A percentile compares a stretch with the other conserved stretches of the same genome.
These are phyloP conservation scores for Xyrichtys novacula DNA, from an alignment of 2,797 vertebrate genomes.

Conservation along the genomic window DNA sequence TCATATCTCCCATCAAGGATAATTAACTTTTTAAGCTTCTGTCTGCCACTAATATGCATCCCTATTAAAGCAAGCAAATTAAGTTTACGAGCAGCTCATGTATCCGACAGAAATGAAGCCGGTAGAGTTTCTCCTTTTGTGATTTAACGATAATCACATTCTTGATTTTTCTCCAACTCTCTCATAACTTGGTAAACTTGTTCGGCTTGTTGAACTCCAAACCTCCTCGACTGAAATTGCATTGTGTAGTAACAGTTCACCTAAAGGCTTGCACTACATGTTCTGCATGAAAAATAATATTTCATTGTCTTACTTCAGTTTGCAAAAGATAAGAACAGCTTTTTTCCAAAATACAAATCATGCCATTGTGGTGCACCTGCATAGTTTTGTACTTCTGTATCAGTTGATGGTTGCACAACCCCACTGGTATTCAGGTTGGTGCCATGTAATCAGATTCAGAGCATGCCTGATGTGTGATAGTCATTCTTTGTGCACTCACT, in stretches of 20 bases:
- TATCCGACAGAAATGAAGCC: neutral
- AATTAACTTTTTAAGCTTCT: too few relatives aligned
- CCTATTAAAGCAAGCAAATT: too few relatives aligned
- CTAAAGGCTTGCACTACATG: neutral
- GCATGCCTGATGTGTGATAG: constrained; percentile 13
- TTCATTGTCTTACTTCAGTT: constrained; percentile 11
- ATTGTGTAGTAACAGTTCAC: neutral
- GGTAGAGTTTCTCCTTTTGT: too few relatives aligned
- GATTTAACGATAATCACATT: too few relatives aligned
- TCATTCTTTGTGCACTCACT: constrained; percentile 30
- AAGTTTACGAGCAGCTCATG: neutral
- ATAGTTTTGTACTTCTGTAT: constrained; percentile 42
- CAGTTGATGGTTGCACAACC: constrained; percentile 55
- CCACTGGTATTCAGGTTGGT: constrained; percentile 32
- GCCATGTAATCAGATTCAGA: constrained; percentile 24
- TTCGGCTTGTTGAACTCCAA: constrained; percentile 3
- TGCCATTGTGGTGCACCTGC: constrained; percentile 7
- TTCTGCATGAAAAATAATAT: constrained; percentile 21
- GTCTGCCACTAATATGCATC: too few relatives aligned
- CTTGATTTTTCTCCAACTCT: neutral
- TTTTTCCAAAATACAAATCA: constrained; percentile 18
- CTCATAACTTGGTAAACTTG: neutral
- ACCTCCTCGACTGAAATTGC: neutral
- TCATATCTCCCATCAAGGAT: too few relatives aligned
- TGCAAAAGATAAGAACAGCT: constrained; percentile 39